These are phyloP conservation scores for Drosophila arizonae DNA, from an alignment of 1,140 invertebrate genomes.

Conservation along the genomic window DNA sequence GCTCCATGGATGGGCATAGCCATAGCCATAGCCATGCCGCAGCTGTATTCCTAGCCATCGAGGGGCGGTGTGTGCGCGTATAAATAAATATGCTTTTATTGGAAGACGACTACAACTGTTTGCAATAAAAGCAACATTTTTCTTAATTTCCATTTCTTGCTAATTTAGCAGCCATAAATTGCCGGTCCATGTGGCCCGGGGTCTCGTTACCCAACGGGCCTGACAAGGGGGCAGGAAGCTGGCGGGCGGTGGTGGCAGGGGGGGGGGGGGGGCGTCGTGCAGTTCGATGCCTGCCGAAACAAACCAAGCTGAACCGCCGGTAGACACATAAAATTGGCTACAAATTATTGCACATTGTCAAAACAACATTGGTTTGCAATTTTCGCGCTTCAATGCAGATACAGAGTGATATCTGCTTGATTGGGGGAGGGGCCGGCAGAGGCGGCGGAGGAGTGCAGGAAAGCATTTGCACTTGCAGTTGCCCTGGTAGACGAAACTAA, in stretches of 20 bases:
- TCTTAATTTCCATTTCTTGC: constrained; percentile 81
- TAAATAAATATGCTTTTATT: constrained; percentile 78
- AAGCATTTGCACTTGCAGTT: constrained; percentile 23
- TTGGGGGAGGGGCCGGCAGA: background rate
- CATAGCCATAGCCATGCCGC: constrained; percentile 2
- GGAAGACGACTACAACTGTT: constrained; percentile 80
- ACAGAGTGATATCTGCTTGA: constrained; percentile 39
- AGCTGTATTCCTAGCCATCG: too few relatives aligned
- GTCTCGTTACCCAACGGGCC: constrained; percentile 42
- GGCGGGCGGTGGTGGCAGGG: background rate
- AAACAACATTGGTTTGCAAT: constrained; percentile 81
- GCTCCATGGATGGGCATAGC: constrained; percentile 14
- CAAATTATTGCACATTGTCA: constrained; percentile 81
- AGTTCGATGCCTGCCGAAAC: constrained; percentile 35
- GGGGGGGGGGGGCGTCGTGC: background rate
- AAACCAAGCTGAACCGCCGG: constrained; percentile 68
- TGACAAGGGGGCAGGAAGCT: background rate
- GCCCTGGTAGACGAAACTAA: constrained; percentile 21
- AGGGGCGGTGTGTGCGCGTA: constrained; percentile 41
- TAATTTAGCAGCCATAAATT: constrained; percentile 80
- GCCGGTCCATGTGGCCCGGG: constrained; percentile 52
- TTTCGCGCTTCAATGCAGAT: constrained; percentile 80
- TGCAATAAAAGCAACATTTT: constrained; percentile 81
- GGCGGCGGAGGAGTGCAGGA: background rate
- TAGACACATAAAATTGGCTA: constrained; percentile 80